phyloP scores from a whole-genome alignment of 2,113 vertebrate genomes.

The Alectura lathami region DNA sequence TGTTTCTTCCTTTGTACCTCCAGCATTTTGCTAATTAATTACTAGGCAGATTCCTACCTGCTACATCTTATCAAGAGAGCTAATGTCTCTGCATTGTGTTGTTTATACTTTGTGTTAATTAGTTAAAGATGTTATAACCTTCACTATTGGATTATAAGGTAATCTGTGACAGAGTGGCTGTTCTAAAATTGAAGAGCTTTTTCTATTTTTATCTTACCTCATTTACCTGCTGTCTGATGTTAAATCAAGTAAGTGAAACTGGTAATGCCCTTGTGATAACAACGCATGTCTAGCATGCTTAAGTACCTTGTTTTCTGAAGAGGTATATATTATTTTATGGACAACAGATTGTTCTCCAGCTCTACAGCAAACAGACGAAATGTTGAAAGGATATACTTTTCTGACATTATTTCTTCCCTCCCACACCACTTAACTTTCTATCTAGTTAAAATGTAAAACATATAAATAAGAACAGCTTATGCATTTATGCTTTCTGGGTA shows the following conservation, averaged over 20 bases:
- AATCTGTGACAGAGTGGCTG: constrained; percentile 7
- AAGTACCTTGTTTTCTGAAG: background rate
- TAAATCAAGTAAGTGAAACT: constrained; percentile 59
- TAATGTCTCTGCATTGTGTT: background rate
- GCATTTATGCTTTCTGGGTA: background rate
- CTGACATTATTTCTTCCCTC: background rate
- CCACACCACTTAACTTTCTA: background rate
- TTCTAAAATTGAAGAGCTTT: constrained; percentile 34
- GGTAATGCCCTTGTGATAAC: constrained; percentile 27
- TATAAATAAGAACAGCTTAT: background rate
- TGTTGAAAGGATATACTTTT: background rate
- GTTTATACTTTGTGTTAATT: constrained; percentile 26
- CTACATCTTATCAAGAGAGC: background rate
- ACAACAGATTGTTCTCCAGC: background rate
- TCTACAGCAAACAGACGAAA: background rate
- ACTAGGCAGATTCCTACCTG: background rate
- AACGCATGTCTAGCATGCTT: background rate
- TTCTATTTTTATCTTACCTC: constrained; percentile 51
- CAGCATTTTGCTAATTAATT: constrained; percentile 29
- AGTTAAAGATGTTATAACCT: constrained; percentile 40
- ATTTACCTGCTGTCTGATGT: constrained; percentile 56
- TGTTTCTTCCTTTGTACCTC: background rate
- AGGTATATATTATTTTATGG: background rate
- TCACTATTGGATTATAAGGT: background rate
- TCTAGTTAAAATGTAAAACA: background rate